Percentiles rank a stretch among this genome's conserved stretches.
Conservation (phyloP, 2,888 invertebrate genomes). For the Sturmia bella region DNA sequence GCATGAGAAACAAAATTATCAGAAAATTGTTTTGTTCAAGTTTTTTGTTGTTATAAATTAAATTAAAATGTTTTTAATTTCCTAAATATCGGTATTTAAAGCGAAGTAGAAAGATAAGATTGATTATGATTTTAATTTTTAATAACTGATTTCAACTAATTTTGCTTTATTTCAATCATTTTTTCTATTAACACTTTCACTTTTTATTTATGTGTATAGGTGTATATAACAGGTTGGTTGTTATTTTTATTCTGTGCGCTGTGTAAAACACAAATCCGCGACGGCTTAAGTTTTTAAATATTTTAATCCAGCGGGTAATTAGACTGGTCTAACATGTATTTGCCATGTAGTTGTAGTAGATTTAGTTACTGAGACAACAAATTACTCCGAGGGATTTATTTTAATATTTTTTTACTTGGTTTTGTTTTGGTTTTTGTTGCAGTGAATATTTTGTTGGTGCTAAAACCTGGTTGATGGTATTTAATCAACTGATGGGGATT, state of each 20-base stretch:
- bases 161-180: slow-evolving; percentile 43
- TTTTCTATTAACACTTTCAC: slow-evolving; percentile 65
- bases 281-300: slow-evolving; percentile 79
- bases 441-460: slow-evolving; percentile 47
- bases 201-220: no score
- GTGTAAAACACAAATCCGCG: slow-evolving; percentile 74
- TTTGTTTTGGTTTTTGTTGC: slow-evolving; percentile 35
- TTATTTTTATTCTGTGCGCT: slow-evolving; percentile 58
- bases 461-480: slow-evolving; percentile 62
- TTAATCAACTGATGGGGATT: slow-evolving; percentile 68
- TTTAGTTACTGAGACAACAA: slow-evolving; percentile 52
- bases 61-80: slow-evolving; percentile 21
- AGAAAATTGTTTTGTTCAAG: slow-evolving; percentile 29
- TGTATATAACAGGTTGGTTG: slow-evolving; percentile 58
- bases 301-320: slow-evolving; percentile 80
- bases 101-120: slow-evolving; percentile 1
- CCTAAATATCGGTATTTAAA: slow-evolving; percentile 36
- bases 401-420: slow-evolving; percentile 32
- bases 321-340: slow-evolving; percentile 72
- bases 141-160: slow-evolving; percentile 37
- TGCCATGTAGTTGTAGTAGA: slow-evolving; percentile 28
- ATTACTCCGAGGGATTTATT: slow-evolving; percentile 54
- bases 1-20: background rate
- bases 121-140: slow-evolving; percentile 38
- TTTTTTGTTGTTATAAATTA: slow-evolving; percentile 68